Percentiles rank a stretch among this genome's conserved stretches.
These are phyloP conservation scores for Dipodomys ordii DNA, from an alignment of 2,113 vertebrate genomes.

Conservation along the genomic window DNA sequence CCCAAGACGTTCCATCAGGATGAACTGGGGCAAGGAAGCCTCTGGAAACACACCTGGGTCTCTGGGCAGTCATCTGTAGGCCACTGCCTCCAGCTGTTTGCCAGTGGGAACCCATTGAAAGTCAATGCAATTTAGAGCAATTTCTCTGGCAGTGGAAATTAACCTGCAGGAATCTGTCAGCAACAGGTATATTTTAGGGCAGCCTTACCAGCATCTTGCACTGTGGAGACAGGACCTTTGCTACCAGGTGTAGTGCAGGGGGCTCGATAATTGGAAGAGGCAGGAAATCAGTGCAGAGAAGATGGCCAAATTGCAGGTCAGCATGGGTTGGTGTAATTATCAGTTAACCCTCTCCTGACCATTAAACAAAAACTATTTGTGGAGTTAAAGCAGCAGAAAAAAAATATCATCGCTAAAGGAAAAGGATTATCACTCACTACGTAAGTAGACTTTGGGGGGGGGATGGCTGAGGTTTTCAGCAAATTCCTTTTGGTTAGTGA, in stretches of 20 bases:
- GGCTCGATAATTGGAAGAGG: slow-evolving; percentile 62
- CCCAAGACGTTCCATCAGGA: slow-evolving; percentile 69
- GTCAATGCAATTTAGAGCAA: slow-evolving; percentile 82
- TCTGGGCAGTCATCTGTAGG: slow-evolving; percentile 79
- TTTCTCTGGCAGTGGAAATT: slow-evolving; percentile 80
- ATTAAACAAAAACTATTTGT: slow-evolving; percentile 55
- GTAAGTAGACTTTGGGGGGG: not conserved
- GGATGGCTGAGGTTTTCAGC: slow-evolving; percentile 34
- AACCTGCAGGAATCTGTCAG: slow-evolving; percentile 77
- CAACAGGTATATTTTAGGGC: slow-evolving; percentile 77
- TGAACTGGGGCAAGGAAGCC: slow-evolving; percentile 69
- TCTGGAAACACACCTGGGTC: slow-evolving; percentile 78
- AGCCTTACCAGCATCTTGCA: slow-evolving; percentile 57
- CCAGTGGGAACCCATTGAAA: slow-evolving; percentile 78
- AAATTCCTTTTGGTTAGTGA: slow-evolving; percentile 44
- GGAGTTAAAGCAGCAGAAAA: not conserved
- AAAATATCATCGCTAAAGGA: not conserved
- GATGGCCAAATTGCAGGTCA: slow-evolving; percentile 62
- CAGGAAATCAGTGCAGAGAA: slow-evolving; percentile 62
- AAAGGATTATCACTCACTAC: slow-evolving; percentile 4
- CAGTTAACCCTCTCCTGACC: slow-evolving; percentile 74
- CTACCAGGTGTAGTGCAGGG: slow-evolving; percentile 63
- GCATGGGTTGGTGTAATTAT: slow-evolving; percentile 69
- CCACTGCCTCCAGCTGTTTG: slow-evolving; percentile 79
- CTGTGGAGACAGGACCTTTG: slow-evolving; percentile 50